Evolutionary conservation across 2,888 invertebrate species (phyloP).

Genomic region (Apoda limacodes): DNA sequence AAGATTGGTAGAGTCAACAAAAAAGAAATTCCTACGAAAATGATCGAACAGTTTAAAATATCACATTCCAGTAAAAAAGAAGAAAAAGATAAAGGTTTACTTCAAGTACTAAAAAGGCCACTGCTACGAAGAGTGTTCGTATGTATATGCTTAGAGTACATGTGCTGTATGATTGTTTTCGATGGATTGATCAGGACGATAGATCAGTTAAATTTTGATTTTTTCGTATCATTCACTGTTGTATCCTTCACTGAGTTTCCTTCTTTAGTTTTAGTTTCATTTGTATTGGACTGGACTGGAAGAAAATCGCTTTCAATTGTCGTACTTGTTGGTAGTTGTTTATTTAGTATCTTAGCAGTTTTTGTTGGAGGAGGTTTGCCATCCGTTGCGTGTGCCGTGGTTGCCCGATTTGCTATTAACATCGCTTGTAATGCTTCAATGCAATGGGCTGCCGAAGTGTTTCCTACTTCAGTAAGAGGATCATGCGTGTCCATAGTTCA

Average conservation of each 20-base stretch:
- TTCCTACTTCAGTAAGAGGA: slow-evolving; percentile 40
- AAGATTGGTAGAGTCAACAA: slow-evolving; percentile 36
- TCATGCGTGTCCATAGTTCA: slow-evolving; percentile 38
- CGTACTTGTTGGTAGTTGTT: slow-evolving; percentile 27
- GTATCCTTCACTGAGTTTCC: slow-evolving; percentile 40
- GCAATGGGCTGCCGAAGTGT: slow-evolving; percentile 42
- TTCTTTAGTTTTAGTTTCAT: slow-evolving; percentile 34
- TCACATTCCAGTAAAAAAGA: slow-evolving; percentile 20
- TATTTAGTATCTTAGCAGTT: slow-evolving; percentile 32
- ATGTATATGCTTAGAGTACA: slow-evolving; percentile 31
- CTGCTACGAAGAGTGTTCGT: slow-evolving; percentile 32
- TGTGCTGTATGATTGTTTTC: slow-evolving; percentile 35
- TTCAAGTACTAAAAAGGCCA: slow-evolving; percentile 36
- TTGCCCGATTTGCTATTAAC: slow-evolving; percentile 39
- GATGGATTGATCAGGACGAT: slow-evolving; percentile 38
- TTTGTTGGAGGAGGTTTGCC: slow-evolving; percentile 29
- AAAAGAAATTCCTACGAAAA: slow-evolving; percentile 30
- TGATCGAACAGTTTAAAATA: slow-evolving; percentile 34
- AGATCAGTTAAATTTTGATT: slow-evolving; percentile 35
- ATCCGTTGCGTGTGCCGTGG: slow-evolving; percentile 33
- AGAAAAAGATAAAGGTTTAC: slow-evolving; percentile 25
- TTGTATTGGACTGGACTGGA: slow-evolving; percentile 38
- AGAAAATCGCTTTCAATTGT: slow-evolving; percentile 35
- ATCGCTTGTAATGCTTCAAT: slow-evolving; percentile 31
- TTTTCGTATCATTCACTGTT: slow-evolving; percentile 41